phyloP scores from a whole-genome alignment of 2,113 vertebrate genomes.

The Dicentrarchus labrax region DNA sequence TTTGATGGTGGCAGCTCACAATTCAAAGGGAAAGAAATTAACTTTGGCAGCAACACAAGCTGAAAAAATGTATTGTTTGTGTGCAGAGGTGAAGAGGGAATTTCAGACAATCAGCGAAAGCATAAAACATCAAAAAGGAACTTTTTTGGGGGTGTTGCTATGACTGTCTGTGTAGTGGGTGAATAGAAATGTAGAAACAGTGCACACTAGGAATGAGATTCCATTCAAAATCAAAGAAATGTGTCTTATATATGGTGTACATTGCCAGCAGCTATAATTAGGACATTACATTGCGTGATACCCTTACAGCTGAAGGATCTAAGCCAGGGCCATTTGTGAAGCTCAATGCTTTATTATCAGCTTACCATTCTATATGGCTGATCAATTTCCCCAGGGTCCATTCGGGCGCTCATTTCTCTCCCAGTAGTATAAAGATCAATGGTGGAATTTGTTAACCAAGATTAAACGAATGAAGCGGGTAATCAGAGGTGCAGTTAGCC shows the following conservation, averaged over 20 bases:
- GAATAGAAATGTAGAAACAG: neutral
- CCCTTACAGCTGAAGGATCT: constrained; percentile 19
- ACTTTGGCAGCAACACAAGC: neutral
- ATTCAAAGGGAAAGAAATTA: constrained; percentile 35
- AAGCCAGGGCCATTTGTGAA: constrained; percentile 41
- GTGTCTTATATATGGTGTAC: neutral
- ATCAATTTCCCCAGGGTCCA: constrained; percentile 59
- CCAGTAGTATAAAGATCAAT: constrained; percentile 56
- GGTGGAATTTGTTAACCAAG: constrained; percentile 62
- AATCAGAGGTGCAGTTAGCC: constrained; percentile 54
- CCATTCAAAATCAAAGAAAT: constrained; percentile 10
- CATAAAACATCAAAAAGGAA: constrained; percentile 31
- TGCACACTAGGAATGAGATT: neutral
- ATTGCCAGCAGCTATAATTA: constrained; percentile 47
- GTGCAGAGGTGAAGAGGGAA: constrained; percentile 37
- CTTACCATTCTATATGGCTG: constrained; percentile 33
- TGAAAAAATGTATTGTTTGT: constrained; percentile 25
- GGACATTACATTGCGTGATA: constrained; percentile 24
- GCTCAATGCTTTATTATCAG: constrained; percentile 41
- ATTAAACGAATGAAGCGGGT: constrained; percentile 49
- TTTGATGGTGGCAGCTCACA: constrained; percentile 36
- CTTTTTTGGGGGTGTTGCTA: neutral
- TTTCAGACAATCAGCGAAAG: constrained; percentile 40
- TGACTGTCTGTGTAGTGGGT: too few relatives aligned
- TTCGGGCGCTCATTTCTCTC: constrained; percentile 12